A percentile compares a stretch with the other conserved stretches of the same genome.
phyloP scores from a whole-genome alignment of 2,888 invertebrate genomes.

The Romanomermis culicivorax region DNA sequence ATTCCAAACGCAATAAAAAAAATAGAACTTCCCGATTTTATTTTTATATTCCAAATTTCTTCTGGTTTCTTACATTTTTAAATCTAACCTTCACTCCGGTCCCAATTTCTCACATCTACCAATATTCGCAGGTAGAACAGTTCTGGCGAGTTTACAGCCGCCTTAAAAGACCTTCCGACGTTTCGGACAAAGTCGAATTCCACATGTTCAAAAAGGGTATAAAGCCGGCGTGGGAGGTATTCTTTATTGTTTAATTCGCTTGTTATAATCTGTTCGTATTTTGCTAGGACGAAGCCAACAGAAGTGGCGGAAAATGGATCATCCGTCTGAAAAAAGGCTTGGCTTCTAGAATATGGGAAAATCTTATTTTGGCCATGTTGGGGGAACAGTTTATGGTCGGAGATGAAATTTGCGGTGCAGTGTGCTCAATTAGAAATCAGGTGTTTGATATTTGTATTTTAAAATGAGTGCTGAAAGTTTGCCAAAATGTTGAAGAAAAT shows the following conservation, averaged over 20 bases:
- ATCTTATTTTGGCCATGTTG: slow-evolving; percentile 86
- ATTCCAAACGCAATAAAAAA: too few relatives aligned
- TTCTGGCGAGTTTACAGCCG: slow-evolving; percentile 92
- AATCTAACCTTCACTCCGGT: too few relatives aligned
- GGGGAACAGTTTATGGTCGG: slow-evolving; percentile 95
- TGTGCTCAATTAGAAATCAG: slow-evolving; percentile 78
- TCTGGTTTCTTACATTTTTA: too few relatives aligned
- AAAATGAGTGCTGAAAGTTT: background rate
- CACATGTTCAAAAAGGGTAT: slow-evolving; percentile 94
- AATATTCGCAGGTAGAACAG: slow-evolving; percentile 51
- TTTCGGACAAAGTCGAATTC: slow-evolving; percentile 70
- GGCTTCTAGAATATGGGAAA: slow-evolving; percentile 92
- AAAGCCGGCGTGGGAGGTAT: slow-evolving; percentile 91
- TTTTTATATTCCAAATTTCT: too few relatives aligned
- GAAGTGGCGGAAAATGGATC: slow-evolving; percentile 93
- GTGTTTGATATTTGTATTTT: slow-evolving; percentile 32
- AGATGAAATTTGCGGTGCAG: slow-evolving; percentile 90
- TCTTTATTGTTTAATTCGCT: background rate
- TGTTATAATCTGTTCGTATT: background rate
- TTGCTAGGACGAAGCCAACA: slow-evolving; percentile 75
- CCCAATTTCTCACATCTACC: too few relatives aligned
- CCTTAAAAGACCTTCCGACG: slow-evolving; percentile 63
- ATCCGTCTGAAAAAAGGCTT: slow-evolving; percentile 77
- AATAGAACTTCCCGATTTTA: too few relatives aligned
- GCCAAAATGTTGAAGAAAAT: too few relatives aligned